These are phyloP conservation scores for Ceryle rudis DNA, from an alignment of 2,797 vertebrate genomes.

Conservation along the genomic window DNA sequence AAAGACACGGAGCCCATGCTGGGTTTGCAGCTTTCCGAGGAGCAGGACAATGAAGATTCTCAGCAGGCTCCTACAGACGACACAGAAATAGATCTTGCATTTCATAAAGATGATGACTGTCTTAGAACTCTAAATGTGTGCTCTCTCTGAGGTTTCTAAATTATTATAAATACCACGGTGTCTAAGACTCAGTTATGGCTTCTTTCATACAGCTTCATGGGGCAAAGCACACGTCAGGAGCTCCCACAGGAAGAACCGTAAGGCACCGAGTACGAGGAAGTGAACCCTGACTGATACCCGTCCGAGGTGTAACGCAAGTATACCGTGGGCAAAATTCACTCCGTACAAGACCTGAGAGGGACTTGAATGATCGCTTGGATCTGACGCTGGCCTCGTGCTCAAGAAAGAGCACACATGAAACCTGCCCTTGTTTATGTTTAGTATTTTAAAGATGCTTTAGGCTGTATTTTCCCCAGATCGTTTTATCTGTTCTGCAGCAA, in stretches of 20 bases:
- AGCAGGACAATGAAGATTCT: slow-evolving; percentile 41
- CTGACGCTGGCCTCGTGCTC: background rate
- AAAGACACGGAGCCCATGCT: slow-evolving; percentile 34
- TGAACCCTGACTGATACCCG: background rate
- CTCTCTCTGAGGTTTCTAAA: slow-evolving; percentile 21
- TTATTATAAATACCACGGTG: background rate
- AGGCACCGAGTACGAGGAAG: background rate
- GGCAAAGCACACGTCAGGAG: background rate
- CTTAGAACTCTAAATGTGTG: slow-evolving; percentile 22
- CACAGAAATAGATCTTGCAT: slow-evolving; percentile 11
- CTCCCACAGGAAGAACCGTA: background rate
- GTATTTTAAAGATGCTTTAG: background rate
- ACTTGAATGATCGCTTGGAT: background rate
- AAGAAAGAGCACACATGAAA: background rate
- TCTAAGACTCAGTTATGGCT: slow-evolving; percentile 12
- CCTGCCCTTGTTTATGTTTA: background rate
- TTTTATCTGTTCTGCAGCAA: background rate
- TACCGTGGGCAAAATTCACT: background rate
- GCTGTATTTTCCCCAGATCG: background rate
- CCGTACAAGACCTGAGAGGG: background rate
- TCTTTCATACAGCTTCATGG: background rate
- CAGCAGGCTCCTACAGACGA: slow-evolving; percentile 40
- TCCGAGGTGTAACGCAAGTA: background rate
- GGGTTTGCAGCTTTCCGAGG: slow-evolving; percentile 6
- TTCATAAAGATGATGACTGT: slow-evolving; percentile 48